Percentiles rank a stretch among this genome's conserved stretches.
Evolutionary conservation across 2,113 vertebrate genomes (phyloP).

Genomic region (Damaliscus lunatus): DNA sequence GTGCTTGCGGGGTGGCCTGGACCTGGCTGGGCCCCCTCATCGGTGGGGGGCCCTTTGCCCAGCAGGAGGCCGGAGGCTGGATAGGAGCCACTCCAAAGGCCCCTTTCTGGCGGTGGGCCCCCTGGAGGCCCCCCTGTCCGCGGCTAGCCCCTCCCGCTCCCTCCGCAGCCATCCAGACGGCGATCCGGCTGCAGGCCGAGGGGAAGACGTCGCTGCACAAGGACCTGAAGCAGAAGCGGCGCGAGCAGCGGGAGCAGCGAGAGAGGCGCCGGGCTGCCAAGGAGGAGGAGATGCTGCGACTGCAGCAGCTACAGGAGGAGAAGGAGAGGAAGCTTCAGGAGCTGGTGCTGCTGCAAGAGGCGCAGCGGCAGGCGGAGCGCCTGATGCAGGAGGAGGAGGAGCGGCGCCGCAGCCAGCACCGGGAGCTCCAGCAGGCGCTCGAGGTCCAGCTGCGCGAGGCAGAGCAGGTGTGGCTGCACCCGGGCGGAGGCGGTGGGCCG

Average conservation of each 20-base stretch:
- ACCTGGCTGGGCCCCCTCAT: neutral
- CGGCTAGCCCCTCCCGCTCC: neutral
- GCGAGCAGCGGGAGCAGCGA: constrained; percentile 91
- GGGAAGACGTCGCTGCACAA: constrained; percentile 93
- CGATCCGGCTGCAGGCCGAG: constrained; percentile 90
- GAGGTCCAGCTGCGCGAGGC: constrained; percentile 91
- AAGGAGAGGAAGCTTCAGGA: constrained; percentile 92
- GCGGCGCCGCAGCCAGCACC: constrained; percentile 89
- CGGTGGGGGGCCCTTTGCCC: neutral
- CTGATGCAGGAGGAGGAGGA: constrained; percentile 91
- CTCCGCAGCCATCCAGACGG: constrained; percentile 90
- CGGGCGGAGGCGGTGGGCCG: neutral
- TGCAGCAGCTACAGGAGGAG: constrained; percentile 93
- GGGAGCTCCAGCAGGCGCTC: constrained; percentile 90
- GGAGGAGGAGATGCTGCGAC: constrained; percentile 90
- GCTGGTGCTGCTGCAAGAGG: constrained; percentile 93
- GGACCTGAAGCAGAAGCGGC: constrained; percentile 92
- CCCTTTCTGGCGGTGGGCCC: neutral
- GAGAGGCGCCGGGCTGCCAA: constrained; percentile 87
- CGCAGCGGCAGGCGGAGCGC: constrained; percentile 89
- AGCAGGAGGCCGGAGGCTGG: neutral
- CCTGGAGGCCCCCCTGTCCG: neutral
- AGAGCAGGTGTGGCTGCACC: constrained; percentile 84
- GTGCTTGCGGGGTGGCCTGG: neutral
- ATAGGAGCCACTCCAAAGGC: neutral